These are phyloP conservation scores for Leucoraja erinaceus DNA, from an alignment of 2,113 vertebrate species.

Conservation along the genomic window DNA sequence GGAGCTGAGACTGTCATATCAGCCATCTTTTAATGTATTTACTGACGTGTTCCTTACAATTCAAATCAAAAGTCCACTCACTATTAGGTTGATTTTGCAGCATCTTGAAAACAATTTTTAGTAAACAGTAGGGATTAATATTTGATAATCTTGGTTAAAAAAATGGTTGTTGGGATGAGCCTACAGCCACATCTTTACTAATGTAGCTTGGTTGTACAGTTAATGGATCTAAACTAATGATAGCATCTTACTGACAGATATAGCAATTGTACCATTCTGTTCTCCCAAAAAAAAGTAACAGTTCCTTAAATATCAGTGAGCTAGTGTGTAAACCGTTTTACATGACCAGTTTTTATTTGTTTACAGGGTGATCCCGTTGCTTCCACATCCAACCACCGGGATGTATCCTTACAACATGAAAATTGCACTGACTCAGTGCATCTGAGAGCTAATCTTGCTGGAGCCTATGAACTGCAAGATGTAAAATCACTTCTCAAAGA, in stretches of 20 bases:
- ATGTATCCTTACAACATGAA: slow-evolving; percentile 47
- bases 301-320: slow-evolving; percentile 26
- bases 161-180: background rate
- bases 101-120: background rate
- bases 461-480: slow-evolving; percentile 81
- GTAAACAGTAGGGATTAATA: background rate
- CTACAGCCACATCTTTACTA: background rate
- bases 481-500: slow-evolving; percentile 80
- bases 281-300: background rate
- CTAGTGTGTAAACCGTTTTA: background rate
- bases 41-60: too few species aligned
- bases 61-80: background rate
- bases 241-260: background rate
- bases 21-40: too few species aligned
- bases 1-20: too few species aligned
- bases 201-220: background rate
- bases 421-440: slow-evolving; percentile 47
- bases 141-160: background rate
- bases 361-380: slow-evolving; percentile 64
- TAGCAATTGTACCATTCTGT: background rate
- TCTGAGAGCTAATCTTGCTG: slow-evolving; percentile 74
- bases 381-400: slow-evolving; percentile 55
- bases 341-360: slow-evolving; percentile 14
- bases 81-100: background rate
- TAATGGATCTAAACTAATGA: background rate